Conservation (phyloP, 2,113 vertebrate genomes). For the Sphyrna mokarran region DNA sequence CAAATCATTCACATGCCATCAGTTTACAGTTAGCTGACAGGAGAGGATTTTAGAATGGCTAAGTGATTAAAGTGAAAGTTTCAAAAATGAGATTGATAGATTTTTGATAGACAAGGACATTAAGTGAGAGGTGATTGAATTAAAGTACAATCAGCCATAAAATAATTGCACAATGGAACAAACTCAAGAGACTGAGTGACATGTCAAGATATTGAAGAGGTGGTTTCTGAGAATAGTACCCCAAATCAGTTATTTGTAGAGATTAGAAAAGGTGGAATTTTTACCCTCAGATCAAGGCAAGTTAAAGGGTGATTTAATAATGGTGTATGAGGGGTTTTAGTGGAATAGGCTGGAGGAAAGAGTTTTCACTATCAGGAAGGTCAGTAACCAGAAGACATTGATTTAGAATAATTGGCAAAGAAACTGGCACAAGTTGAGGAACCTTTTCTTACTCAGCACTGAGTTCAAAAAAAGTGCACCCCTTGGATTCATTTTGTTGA, state of each 20-base stretch:
- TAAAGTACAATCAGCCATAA: too few species aligned
- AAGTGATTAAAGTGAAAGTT: not conserved
- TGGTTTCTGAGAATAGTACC: too few species aligned
- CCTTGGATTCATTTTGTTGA: too few species aligned
- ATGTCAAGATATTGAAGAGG: not conserved
- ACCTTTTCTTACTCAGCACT: not conserved
- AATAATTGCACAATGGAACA: too few species aligned
- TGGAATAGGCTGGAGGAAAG: not conserved
- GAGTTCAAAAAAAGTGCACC: not conserved
- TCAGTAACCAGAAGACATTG: not conserved
- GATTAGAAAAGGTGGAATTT: not conserved
- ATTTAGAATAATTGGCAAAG: not conserved
- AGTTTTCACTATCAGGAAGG: not conserved
- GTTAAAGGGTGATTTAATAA: not conserved
- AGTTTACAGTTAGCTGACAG: not conserved
- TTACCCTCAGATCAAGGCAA: not conserved
- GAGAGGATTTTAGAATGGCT: not conserved
- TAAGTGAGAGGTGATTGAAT: too few species aligned
- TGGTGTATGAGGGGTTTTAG: not conserved
- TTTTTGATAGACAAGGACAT: too few species aligned
- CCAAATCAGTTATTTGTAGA: too few species aligned
- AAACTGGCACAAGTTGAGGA: not conserved
- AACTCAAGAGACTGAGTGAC: too few species aligned
- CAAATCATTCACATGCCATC: not conserved
- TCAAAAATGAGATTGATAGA: too few species aligned